These are phyloP conservation scores for Apocheima hispidaria DNA, from an alignment of 2,888 invertebrate genomes.

Conservation along the genomic window DNA sequence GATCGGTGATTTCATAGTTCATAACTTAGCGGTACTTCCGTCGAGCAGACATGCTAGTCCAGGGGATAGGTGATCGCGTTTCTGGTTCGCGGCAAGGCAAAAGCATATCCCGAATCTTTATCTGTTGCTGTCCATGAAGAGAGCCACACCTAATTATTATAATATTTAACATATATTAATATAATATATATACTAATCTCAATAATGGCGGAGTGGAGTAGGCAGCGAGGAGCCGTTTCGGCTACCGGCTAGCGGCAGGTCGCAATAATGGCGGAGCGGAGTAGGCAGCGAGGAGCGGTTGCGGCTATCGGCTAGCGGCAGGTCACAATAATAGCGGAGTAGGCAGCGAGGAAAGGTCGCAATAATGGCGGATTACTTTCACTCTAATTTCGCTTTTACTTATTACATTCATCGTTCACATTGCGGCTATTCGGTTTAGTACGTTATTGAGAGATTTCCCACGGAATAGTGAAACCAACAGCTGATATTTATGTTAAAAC, in stretches of 20 bases:
- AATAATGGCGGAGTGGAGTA: no score
- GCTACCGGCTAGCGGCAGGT: constrained; percentile 5
- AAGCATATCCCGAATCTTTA: no score
- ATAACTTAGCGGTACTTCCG: no score
- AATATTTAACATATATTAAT: no score
- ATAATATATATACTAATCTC: no score
- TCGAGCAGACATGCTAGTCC: no score
- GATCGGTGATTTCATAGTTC: no score
- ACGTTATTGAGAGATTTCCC: constrained; percentile 41
- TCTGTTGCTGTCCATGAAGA: no score
- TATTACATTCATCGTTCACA: constrained; percentile 39
- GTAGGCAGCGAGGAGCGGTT: neutral
- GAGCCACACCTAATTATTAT: no score
- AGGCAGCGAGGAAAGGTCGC: constrained; percentile 10
- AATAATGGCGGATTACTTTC: constrained; percentile 43
- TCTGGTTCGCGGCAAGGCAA: no score
- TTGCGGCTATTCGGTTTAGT: constrained; percentile 19
- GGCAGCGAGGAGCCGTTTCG: neutral
- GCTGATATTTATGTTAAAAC: constrained; percentile 31
- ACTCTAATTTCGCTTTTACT: constrained; percentile 47
- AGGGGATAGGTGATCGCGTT: no score
- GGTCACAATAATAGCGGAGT: neutral
- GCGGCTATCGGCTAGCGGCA: constrained; percentile 1
- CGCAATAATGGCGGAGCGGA: no score
- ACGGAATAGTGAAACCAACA: constrained; percentile 45